Percentiles rank a stretch among this genome's conserved stretches.
Conservation (phyloP, 1,140 invertebrate genomes). For the Cyrtorhinus lividipennis region DNA sequence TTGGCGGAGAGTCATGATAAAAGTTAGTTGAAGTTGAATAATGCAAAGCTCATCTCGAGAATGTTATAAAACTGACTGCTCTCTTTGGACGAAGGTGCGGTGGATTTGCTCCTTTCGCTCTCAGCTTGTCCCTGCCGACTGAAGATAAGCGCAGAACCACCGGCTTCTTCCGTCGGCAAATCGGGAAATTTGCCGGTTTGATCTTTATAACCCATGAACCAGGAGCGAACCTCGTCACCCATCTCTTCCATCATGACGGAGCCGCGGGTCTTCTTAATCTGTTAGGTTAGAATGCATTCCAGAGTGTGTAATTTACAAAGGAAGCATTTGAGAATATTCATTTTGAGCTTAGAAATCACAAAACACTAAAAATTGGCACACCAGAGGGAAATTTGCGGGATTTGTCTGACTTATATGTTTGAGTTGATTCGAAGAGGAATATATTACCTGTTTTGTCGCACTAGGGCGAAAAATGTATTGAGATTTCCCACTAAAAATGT, state of each 20-base stretch:
- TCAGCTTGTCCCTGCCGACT: conserved; percentile 32
- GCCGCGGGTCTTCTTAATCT: conserved; percentile 44
- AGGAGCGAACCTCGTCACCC: conserved; percentile 65
- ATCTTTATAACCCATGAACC: conserved; percentile 57
- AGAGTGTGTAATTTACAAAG: background rate
- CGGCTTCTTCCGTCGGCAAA: conserved; percentile 75
- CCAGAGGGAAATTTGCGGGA: no score
- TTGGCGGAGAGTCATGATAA: no score
- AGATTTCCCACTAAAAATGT: no score
- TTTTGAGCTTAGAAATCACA: no score
- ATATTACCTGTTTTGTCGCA: no score
- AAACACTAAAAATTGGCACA: no score
- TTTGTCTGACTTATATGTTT: no score
- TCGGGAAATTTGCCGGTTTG: conserved; percentile 79
- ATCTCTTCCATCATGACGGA: conserved; percentile 63
- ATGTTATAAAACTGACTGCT: conserved; percentile 35
- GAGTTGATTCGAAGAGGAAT: no score
- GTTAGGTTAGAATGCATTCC: background rate
- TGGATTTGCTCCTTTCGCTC: conserved; percentile 54
- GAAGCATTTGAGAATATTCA: no score
- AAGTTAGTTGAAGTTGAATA: no score
- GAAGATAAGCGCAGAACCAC: conserved; percentile 69
- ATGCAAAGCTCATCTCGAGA: no score
- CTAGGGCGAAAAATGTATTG: no score
- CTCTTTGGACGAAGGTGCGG: conserved; percentile 56